phyloP scores from a whole-genome alignment of 2,797 vertebrate genomes.

The Muscicapa striata region DNA sequence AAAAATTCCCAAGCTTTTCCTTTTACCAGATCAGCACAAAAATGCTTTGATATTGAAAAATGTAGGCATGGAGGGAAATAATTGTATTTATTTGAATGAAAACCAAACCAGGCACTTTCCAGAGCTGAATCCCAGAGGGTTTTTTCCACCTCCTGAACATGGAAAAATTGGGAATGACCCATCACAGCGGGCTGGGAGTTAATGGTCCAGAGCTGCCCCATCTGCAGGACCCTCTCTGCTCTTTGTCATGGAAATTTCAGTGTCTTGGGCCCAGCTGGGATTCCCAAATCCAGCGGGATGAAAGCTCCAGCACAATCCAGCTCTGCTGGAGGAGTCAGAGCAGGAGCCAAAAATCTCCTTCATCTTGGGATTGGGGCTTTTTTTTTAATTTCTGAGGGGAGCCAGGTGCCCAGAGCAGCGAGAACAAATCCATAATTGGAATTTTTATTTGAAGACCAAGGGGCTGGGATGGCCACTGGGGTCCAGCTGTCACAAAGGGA shows the following conservation, averaged over 20 bases:
- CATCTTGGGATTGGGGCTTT: not conserved
- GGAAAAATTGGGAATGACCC: not conserved
- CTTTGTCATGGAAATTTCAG: slow-evolving; percentile 54
- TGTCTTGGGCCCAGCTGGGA: not conserved
- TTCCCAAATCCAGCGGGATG: not conserved
- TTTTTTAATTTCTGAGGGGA: not conserved
- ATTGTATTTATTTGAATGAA: not conserved
- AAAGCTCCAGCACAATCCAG: not conserved
- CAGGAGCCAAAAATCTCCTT: not conserved
- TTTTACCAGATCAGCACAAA: not conserved
- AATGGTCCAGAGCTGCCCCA: slow-evolving; percentile 13
- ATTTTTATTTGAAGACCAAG: not conserved
- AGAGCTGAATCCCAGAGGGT: not conserved
- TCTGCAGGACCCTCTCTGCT: slow-evolving; percentile 5
- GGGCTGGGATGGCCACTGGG: not conserved
- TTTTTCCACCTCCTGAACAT: not conserved
- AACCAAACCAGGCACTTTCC: not conserved
- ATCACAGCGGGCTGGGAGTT: not conserved
- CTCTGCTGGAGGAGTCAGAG: not conserved
- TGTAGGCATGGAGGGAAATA: not conserved
- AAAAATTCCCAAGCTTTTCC: not conserved
- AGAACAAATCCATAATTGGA: not conserved
- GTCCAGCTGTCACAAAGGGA: not conserved
- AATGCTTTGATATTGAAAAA: not conserved
- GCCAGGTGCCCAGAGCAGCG: not conserved